A percentile compares a stretch with the other conserved stretches of the same genome.
Evolutionary conservation across 2,888 invertebrate genomes (phyloP).

Genomic region (Aplocera efformata): DNA sequence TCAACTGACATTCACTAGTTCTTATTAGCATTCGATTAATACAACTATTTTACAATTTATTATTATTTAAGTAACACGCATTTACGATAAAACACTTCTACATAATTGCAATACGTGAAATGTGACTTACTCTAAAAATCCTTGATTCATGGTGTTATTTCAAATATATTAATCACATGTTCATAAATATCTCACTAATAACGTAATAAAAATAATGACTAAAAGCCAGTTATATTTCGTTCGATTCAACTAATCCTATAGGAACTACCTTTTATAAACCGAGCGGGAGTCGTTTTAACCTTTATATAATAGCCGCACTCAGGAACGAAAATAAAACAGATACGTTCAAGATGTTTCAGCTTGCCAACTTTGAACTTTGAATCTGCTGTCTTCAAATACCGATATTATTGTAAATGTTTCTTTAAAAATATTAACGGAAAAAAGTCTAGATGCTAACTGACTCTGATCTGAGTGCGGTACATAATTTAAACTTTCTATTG

Average conservation of each 20-base stretch:
- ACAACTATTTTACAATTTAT: neutral
- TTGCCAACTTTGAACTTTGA: no score
- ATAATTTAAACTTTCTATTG: no score
- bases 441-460: no score
- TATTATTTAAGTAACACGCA: neutral
- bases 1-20: no score
- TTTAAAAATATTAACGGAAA: no score
- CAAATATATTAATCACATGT: constrained; percentile 6
- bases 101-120: constrained; percentile 1
- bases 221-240: constrained; percentile 4
- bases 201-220: neutral
- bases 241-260: constrained; percentile 6
- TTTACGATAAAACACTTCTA: constrained; percentile 3
- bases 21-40: no score
- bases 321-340: no score
- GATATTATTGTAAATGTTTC: no score
- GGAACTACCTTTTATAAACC: constrained; percentile 4
- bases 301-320: neutral
- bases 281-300: no score
- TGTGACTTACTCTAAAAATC: constrained; percentile 1
- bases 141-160: constrained; percentile 6
- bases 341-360: no score
- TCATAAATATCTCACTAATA: constrained; percentile 4
- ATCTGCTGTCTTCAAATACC: no score
- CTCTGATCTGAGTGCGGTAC: no score